Evolutionary conservation across 2,888 invertebrate species (phyloP).

Genomic region (Drosophila lutescens): DNA sequence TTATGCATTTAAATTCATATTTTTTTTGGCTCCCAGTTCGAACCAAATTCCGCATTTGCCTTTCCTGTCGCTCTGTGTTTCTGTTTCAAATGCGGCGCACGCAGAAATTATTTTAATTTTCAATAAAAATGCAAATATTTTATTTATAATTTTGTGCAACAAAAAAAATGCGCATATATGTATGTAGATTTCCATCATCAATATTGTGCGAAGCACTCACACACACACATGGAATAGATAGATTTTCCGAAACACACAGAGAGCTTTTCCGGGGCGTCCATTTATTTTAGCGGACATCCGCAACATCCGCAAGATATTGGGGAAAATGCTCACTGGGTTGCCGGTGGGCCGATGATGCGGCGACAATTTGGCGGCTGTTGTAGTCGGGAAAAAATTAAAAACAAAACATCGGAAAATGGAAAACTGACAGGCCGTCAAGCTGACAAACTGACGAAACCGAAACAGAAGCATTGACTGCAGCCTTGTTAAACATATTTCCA

Average conservation of each 20-base stretch:
- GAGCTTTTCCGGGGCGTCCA: constrained; percentile 7
- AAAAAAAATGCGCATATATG: constrained; percentile 8
- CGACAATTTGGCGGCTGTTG: constrained; percentile 51
- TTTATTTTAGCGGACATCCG: background rate
- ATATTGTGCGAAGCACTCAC: constrained; percentile 6
- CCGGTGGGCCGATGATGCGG: constrained; percentile 13
- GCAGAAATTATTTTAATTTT: constrained; percentile 74
- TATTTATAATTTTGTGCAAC: constrained; percentile 66
- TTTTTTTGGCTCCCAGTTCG: background rate
- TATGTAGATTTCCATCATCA: constrained; percentile 31
- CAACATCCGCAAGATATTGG: background rate
- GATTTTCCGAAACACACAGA: constrained; percentile 23
- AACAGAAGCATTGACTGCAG: constrained; percentile 48
- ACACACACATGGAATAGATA: constrained; percentile 27
- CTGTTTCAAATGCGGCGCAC: constrained; percentile 24
- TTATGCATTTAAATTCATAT: constrained; percentile 19
- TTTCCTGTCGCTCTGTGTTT: constrained; percentile 16
- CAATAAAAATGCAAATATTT: constrained; percentile 78
- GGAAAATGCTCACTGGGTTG: constrained; percentile 31
- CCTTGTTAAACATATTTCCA: constrained; percentile 46
- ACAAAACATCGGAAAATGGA: constrained; percentile 22
- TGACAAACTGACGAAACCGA: constrained; percentile 47
- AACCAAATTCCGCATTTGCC: constrained; percentile 5
- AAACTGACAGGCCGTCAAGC: constrained; percentile 49
- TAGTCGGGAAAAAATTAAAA: constrained; percentile 14